These are phyloP conservation scores for Lutjanus argentimaculatus DNA, from an alignment of 2,797 vertebrate species.

Conservation along the genomic window DNA sequence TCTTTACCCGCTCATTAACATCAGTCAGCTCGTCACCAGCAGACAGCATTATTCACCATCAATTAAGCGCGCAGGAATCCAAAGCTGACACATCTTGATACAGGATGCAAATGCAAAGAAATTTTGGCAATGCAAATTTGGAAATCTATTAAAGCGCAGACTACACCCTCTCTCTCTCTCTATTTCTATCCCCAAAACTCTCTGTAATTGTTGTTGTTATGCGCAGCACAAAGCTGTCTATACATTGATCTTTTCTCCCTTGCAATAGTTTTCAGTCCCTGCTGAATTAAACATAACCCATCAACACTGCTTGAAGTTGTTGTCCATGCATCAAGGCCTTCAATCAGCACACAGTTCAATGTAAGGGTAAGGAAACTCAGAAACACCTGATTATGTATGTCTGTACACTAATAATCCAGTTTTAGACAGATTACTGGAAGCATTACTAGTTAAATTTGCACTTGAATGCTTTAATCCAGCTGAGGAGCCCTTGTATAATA, in stretches of 20 bases:
- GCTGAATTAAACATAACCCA: slow-evolving; percentile 74
- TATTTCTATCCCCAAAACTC: slow-evolving; percentile 18
- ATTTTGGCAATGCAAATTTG: slow-evolving; percentile 74
- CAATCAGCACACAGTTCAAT: slow-evolving; percentile 5
- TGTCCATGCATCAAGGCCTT: slow-evolving; percentile 57
- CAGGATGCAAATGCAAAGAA: slow-evolving; percentile 57
- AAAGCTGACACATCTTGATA: slow-evolving; percentile 68
- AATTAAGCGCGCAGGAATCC: slow-evolving; percentile 68
- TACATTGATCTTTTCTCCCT: slow-evolving; percentile 66
- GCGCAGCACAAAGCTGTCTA: slow-evolving; percentile 62
- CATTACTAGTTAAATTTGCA: not conserved
- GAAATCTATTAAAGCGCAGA: slow-evolving; percentile 39
- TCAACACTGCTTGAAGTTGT: slow-evolving; percentile 56
- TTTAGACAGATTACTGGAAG: not conserved
- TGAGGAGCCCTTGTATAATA: too few species aligned
- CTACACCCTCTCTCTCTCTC: not conserved
- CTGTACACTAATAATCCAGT: not conserved
- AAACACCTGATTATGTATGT: too few species aligned
- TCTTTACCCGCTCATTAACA: slow-evolving; percentile 78
- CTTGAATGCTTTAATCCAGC: not conserved
- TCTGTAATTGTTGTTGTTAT: slow-evolving; percentile 46
- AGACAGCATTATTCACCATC: slow-evolving; percentile 76
- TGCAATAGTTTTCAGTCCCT: slow-evolving; percentile 49
- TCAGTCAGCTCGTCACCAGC: slow-evolving; percentile 67
- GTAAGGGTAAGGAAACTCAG: not conserved